phyloP scores from a whole-genome alignment of 2,888 invertebrate genomes.

The Auanema freiburgensis region DNA sequence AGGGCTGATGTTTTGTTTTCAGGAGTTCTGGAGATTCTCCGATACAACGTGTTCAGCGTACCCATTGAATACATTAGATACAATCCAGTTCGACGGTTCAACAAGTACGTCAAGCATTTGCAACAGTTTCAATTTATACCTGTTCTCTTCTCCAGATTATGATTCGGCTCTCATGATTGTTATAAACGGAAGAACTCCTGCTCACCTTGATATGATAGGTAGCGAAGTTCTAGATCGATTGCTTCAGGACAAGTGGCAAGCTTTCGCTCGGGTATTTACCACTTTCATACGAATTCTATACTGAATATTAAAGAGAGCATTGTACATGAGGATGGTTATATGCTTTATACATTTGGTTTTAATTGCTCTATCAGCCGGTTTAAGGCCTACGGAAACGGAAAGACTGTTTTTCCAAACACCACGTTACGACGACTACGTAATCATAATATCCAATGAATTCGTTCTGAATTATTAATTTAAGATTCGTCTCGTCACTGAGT shows the following conservation, averaged over 20 bases:
- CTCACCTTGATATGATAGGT: constrained; percentile 96
- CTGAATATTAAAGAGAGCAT: constrained; percentile 76
- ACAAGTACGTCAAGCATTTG: constrained; percentile 79
- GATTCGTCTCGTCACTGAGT: constrained; percentile 78
- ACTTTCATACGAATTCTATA: background rate
- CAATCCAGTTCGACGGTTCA: constrained; percentile 86
- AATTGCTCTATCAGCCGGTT: constrained; percentile 87
- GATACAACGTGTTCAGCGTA: constrained; percentile 98
- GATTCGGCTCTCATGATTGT: constrained; percentile 97
- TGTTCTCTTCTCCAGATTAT: no score
- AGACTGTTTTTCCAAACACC: constrained; percentile 66
- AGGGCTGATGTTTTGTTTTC: constrained; percentile 67
- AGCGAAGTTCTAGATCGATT: constrained; percentile 95
- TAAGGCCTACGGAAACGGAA: constrained; percentile 76
- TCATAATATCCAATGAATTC: background rate
- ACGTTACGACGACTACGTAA: constrained; percentile 42
- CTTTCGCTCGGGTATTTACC: constrained; percentile 85
- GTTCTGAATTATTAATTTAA: constrained; percentile 35
- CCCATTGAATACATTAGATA: constrained; percentile 92
- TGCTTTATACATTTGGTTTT: constrained; percentile 83
- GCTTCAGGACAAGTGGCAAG: constrained; percentile 98
- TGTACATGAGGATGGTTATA: constrained; percentile 85
- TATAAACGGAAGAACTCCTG: constrained; percentile 92
- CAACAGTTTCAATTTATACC: no score
- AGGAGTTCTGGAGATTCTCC: constrained; percentile 97